A percentile compares a stretch with the other conserved stretches of the same genome.
phyloP scores from a whole-genome alignment of 1,140 invertebrate species.

The Sogatella furcifera region DNA sequence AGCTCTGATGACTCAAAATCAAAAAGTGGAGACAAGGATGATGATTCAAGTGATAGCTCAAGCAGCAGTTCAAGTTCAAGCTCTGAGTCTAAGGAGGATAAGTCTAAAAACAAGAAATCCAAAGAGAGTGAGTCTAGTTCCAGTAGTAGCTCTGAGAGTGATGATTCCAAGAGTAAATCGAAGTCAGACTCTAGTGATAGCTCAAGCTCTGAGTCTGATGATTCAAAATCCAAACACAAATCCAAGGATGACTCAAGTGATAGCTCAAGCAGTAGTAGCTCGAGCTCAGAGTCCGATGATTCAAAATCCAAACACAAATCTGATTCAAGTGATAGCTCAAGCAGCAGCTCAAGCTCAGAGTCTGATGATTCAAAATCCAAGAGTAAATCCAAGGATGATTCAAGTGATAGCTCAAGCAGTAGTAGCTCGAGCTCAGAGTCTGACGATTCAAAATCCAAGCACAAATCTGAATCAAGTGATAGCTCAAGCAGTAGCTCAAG shows the following conservation, averaged over 20 bases:
- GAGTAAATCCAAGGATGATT: neutral
- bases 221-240: neutral
- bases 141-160: neutral
- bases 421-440: no score
- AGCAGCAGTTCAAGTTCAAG: no score
- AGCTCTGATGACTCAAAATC: neutral
- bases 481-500: no score
- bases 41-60: neutral
- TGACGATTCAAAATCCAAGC: no score
- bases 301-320: neutral
- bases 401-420: neutral
- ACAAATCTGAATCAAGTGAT: no score
- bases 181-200: neutral
- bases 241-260: neutral
- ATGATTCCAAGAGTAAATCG: neutral
- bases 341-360: neutral
- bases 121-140: neutral
- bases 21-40: neutral
- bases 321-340: neutral
- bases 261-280: neutral
- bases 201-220: neutral
- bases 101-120: neutral
- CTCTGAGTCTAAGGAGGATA: no score
- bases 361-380: neutral
- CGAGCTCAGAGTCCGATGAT: neutral